These are phyloP conservation scores for Rhodeus uyekii DNA, from an alignment of 2,797 vertebrate genomes.

Conservation along the genomic window DNA sequence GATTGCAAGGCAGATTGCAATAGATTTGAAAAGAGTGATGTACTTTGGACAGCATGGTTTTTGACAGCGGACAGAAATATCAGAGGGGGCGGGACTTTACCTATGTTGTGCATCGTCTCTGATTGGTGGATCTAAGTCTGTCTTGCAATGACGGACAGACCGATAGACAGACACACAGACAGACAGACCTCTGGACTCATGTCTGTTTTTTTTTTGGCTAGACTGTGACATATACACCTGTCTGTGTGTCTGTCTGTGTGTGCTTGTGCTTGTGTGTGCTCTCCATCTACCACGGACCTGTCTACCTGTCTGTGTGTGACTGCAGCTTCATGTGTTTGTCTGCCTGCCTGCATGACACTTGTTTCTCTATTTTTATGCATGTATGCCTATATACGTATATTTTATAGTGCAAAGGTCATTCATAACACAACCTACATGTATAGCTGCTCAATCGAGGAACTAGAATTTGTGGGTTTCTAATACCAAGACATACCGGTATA, in stretches of 20 bases:
- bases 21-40: slow-evolving; percentile 46
- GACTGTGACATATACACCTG: slow-evolving; percentile 74
- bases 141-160: slow-evolving; percentile 78
- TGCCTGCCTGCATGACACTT: slow-evolving; percentile 34
- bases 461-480: neutral
- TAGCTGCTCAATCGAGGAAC: neutral
- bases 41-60: slow-evolving; percentile 34
- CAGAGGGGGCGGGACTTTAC: slow-evolving; percentile 65
- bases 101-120: slow-evolving; percentile 71
- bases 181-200: slow-evolving; percentile 80
- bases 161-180: slow-evolving; percentile 83
- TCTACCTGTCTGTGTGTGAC: slow-evolving; percentile 32
- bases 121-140: slow-evolving; percentile 76
- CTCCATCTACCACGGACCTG: too few relatives aligned
- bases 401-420: slow-evolving; percentile 1
- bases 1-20: slow-evolving; percentile 38
- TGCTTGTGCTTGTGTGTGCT: slow-evolving; percentile 60
- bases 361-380: slow-evolving; percentile 32
- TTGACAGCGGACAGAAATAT: slow-evolving; percentile 41
- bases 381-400: slow-evolving; percentile 13
- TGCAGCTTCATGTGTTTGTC: too few relatives aligned
- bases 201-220: slow-evolving; percentile 78
- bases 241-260: slow-evolving; percentile 78
- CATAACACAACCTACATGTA: neutral
- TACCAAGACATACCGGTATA: neutral